Evolutionary conservation across 2,888 invertebrate genomes (phyloP).

Genomic region (Busseola fusca): DNA sequence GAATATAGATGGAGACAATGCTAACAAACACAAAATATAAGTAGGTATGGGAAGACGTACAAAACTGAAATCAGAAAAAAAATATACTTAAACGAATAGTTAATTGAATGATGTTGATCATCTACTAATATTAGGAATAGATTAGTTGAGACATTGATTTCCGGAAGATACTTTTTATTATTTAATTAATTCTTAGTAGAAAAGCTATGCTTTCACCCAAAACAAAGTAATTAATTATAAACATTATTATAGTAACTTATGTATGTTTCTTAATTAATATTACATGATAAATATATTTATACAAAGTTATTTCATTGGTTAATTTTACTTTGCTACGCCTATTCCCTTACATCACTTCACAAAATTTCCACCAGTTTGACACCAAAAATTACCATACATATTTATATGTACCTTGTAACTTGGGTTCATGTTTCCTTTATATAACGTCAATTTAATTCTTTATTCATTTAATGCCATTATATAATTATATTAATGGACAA

Average conservation of each 20-base stretch:
- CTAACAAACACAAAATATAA: not conserved
- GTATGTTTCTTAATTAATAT: constrained; percentile 7
- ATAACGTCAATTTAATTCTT: constrained; percentile 53
- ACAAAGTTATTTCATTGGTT: constrained; percentile 11
- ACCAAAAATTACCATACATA: constrained; percentile 49
- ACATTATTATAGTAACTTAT: not conserved
- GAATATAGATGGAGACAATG: not conserved
- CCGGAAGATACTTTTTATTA: not conserved
- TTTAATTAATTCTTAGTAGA: not conserved
- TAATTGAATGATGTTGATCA: not conserved
- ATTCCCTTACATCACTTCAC: constrained; percentile 30
- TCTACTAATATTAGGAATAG: not conserved
- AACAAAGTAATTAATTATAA: constrained; percentile 11
- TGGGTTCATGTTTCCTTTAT: constrained; percentile 41
- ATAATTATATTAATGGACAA: constrained; percentile 38
- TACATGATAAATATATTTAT: constrained; percentile 1
- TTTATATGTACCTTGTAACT: constrained; percentile 28
- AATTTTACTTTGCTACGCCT: constrained; percentile 7
- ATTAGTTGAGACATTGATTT: not conserved
- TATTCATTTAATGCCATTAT: constrained; percentile 28
- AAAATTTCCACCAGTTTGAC: constrained; percentile 29
- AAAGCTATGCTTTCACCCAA: constrained; percentile 21
- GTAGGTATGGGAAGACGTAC: not conserved
- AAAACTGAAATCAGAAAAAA: not conserved
- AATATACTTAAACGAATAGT: not conserved